These are phyloP conservation scores for Papilio xuthus DNA, from an alignment of 1,140 invertebrate genomes.

Conservation along the genomic window DNA sequence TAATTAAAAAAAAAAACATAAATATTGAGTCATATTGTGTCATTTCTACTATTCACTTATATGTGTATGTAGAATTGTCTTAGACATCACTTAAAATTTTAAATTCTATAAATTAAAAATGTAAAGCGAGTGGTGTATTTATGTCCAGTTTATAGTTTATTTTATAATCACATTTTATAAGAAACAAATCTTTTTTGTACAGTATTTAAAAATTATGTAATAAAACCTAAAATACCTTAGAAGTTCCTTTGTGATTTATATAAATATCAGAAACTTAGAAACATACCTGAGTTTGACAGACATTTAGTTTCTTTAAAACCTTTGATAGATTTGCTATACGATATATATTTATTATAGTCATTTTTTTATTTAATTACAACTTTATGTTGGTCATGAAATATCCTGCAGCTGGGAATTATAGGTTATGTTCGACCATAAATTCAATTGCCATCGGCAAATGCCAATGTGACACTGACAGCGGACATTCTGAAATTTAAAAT, in stretches of 20 bases:
- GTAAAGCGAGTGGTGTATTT: too few species aligned
- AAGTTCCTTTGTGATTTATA: background rate
- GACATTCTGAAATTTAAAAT: too few species aligned
- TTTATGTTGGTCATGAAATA: conserved; percentile 32
- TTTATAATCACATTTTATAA: background rate
- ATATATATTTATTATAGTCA: conserved; percentile 66
- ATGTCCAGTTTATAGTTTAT: background rate
- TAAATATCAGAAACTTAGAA: background rate
- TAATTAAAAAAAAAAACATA: background rate
- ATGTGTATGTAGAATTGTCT: background rate
- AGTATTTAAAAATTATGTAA: conserved; percentile 8
- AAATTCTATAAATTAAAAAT: too few species aligned
- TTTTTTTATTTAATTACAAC: conserved; percentile 47
- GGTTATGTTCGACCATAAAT: conserved; percentile 41
- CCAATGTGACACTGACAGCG: conserved; percentile 40
- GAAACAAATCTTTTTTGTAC: background rate
- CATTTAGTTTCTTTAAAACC: conserved; percentile 49
- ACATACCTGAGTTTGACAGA: conserved; percentile 61
- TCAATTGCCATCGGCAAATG: conserved; percentile 31
- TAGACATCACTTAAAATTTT: too few species aligned
- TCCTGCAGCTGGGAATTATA: conserved; percentile 38
- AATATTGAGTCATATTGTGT: background rate
- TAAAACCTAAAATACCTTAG: background rate
- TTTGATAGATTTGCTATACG: conserved; percentile 55
- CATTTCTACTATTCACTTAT: background rate